Evolutionary conservation across 2,113 vertebrate genomes (phyloP).

Genomic region (Oryzias melastigma): DNA sequence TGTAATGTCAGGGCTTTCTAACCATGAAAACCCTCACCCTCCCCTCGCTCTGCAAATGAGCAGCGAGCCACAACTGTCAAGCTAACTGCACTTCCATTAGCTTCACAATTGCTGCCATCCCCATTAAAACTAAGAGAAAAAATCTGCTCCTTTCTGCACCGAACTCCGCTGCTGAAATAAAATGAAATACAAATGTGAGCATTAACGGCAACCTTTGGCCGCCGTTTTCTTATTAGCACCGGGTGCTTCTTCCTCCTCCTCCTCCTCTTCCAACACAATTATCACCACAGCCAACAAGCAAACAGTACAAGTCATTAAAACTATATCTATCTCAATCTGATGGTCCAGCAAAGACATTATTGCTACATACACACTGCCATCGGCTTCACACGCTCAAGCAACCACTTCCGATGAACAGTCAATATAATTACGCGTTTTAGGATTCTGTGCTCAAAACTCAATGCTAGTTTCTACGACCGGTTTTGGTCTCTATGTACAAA

Average conservation of each 20-base stretch:
- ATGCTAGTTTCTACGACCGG: no score
- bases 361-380: no score
- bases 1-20: constrained; percentile 46
- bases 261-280: constrained; percentile 33
- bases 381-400: no score
- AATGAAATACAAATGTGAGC: constrained; percentile 65
- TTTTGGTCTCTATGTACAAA: no score
- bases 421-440: no score
- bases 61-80: constrained; percentile 36
- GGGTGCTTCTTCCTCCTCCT: constrained; percentile 15
- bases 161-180: constrained; percentile 48
- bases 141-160: constrained; percentile 10
- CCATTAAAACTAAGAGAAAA: constrained; percentile 54
- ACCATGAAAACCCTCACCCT: constrained; percentile 43
- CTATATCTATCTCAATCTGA: constrained; percentile 74
- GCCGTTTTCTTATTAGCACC: constrained; percentile 59
- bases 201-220: constrained; percentile 66
- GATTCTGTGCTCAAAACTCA: no score
- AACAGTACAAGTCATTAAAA: constrained; percentile 70
- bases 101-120: constrained; percentile 57
- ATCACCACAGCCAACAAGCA: constrained; percentile 52
- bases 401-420: no score
- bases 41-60: constrained; percentile 49
- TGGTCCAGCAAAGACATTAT: constrained; percentile 57
- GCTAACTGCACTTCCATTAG: constrained; percentile 58